phyloP scores from a whole-genome alignment of 2,888 invertebrate species.

The Esperia sulphurella region DNA sequence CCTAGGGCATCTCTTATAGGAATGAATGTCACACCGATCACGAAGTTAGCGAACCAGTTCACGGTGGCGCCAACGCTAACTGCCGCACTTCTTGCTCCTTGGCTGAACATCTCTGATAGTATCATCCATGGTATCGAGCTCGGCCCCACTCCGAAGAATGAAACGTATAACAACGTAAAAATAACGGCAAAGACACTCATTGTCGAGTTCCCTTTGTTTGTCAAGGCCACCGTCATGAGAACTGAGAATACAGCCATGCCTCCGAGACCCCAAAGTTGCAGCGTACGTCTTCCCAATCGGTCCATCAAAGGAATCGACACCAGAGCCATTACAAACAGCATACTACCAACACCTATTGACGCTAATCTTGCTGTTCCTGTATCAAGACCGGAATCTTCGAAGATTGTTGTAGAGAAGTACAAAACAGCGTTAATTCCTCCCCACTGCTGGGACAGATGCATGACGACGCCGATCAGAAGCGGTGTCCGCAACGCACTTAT shows the following conservation, averaged over 20 bases:
- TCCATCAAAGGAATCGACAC: slow-evolving; percentile 88
- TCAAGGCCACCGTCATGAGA: slow-evolving; percentile 81
- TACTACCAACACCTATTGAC: slow-evolving; percentile 85
- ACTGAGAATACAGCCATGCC: slow-evolving; percentile 87
- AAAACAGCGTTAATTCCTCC: slow-evolving; percentile 81
- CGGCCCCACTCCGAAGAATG: slow-evolving; percentile 71
- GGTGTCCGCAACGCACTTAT: slow-evolving; percentile 56
- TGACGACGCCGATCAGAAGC: slow-evolving; percentile 68
- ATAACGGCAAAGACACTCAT: slow-evolving; percentile 72
- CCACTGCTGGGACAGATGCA: slow-evolving; percentile 73
- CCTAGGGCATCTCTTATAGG: slow-evolving; percentile 53
- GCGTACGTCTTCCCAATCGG: slow-evolving; percentile 82
- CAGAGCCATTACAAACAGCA: slow-evolving; percentile 86
- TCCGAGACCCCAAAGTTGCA: slow-evolving; percentile 84
- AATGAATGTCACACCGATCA: slow-evolving; percentile 70
- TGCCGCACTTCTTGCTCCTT: slow-evolving; percentile 69
- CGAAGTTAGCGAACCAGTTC: slow-evolving; percentile 75
- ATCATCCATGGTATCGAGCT: slow-evolving; percentile 78
- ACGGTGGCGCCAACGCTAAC: slow-evolving; percentile 72
- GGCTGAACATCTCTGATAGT: slow-evolving; percentile 70
- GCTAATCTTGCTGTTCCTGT: slow-evolving; percentile 81
- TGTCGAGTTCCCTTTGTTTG: slow-evolving; percentile 54
- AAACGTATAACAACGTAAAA: slow-evolving; percentile 71
- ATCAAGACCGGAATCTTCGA: slow-evolving; percentile 80
- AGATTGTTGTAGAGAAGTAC: slow-evolving; percentile 85